Evolutionary conservation across 2,113 vertebrate genomes (phyloP).

Genomic region (Henicopernis longicauda): DNA sequence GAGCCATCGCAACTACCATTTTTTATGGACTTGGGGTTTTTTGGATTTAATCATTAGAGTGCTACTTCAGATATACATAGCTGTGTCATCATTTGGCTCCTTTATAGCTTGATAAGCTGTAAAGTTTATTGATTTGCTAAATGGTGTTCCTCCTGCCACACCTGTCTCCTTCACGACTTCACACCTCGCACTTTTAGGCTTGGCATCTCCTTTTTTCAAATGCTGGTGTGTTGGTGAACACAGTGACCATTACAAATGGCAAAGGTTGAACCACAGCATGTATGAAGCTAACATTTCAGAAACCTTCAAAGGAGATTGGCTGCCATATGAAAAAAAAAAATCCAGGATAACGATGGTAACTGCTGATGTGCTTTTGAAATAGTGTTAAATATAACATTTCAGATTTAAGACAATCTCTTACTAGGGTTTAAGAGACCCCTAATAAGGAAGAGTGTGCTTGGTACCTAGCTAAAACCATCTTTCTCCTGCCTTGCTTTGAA

Average conservation of each 20-base stretch:
- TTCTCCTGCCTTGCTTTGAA: background rate
- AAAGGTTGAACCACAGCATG: background rate
- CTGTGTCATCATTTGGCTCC: background rate
- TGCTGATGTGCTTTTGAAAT: background rate
- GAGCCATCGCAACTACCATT: background rate
- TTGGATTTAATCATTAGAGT: background rate
- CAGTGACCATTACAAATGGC: background rate
- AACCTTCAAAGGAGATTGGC: background rate
- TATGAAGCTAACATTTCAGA: background rate
- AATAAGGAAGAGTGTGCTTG: background rate
- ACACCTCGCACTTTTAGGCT: background rate
- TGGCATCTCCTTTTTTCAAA: background rate
- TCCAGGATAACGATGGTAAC: background rate
- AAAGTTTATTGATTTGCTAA: background rate
- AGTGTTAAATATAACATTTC: background rate
- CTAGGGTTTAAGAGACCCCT: background rate
- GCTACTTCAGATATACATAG: background rate
- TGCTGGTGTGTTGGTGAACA: background rate
- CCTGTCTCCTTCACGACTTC: fast-evolving
- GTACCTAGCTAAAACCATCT: background rate
- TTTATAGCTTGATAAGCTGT: background rate
- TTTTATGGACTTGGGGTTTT: background rate
- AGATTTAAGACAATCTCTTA: background rate
- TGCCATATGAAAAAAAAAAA: background rate
- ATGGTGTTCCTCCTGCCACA: background rate